These are phyloP conservation scores for Pipistrellus kuhlii DNA, from an alignment of 2,797 vertebrate species.

Conservation along the genomic window DNA sequence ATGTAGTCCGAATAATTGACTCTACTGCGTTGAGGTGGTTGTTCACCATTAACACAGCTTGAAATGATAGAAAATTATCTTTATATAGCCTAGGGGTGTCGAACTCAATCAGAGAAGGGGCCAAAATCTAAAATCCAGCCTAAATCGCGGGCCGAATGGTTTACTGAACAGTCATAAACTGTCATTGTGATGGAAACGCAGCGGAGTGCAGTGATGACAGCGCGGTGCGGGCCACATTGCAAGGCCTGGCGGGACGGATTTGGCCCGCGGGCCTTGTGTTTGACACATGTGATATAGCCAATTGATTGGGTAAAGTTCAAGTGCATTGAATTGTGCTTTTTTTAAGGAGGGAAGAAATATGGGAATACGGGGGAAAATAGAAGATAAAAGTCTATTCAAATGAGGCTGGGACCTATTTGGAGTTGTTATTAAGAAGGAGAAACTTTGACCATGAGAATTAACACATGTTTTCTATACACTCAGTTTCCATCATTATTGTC, in stretches of 20 bases:
- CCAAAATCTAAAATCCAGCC: too few species aligned
- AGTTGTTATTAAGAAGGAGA: conserved; percentile 15
- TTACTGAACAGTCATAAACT: too few species aligned
- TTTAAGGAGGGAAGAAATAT: background rate
- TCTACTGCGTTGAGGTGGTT: background rate
- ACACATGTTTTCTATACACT: background rate
- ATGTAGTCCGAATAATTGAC: background rate
- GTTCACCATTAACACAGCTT: conserved; percentile 13
- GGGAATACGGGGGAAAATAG: background rate
- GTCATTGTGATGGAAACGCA: too few species aligned
- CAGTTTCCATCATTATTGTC: background rate
- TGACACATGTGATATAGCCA: too few species aligned
- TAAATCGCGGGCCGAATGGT: too few species aligned
- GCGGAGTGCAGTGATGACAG: too few species aligned
- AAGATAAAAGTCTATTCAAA: background rate
- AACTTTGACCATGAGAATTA: conserved; percentile 14
- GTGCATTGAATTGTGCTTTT: conserved; percentile 34
- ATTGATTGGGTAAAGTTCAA: background rate
- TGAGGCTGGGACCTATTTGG: background rate
- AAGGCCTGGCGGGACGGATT: too few species aligned
- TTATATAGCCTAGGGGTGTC: too few species aligned
- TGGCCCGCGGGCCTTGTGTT: too few species aligned
- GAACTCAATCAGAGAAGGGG: too few species aligned
- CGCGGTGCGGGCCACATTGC: too few species aligned
- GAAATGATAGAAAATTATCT: background rate